phyloP scores from a whole-genome alignment of 2,113 vertebrate genomes.

The Xiphophorus maculatus region DNA sequence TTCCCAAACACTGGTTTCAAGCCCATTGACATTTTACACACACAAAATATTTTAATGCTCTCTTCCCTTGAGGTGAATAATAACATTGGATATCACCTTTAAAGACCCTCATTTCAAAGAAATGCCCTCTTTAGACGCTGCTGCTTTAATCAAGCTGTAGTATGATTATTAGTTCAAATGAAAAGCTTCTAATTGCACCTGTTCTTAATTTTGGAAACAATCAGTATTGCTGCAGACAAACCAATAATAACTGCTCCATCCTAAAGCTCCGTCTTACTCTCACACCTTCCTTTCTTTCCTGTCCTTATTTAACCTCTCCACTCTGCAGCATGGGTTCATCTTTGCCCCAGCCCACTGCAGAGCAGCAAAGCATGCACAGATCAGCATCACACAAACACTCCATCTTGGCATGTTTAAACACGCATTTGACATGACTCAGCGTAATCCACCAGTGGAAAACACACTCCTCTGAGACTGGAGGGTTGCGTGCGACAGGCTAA shows the following conservation, averaged over 20 bases:
- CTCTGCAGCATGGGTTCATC: constrained; percentile 15
- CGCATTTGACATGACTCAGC: constrained; percentile 64
- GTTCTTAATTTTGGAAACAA: constrained; percentile 40
- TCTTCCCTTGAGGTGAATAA: no score
- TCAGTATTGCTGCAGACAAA: constrained; percentile 29
- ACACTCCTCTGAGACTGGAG: constrained; percentile 50
- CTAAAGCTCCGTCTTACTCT: not conserved
- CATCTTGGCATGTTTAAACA: constrained; percentile 61
- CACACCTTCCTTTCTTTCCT: constrained; percentile 17
- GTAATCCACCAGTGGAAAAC: constrained; percentile 43
- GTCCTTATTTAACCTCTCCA: constrained; percentile 48
- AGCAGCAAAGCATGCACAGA: constrained; percentile 46
- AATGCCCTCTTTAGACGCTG: not conserved
- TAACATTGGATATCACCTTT: no score
- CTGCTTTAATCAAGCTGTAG: not conserved
- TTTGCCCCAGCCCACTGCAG: constrained; percentile 26
- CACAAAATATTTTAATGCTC: no score
- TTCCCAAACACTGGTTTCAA: no score
- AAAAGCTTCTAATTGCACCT: constrained; percentile 20
- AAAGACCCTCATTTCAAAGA: not conserved
- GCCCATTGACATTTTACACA: no score
- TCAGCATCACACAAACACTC: constrained; percentile 58
- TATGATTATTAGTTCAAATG: not conserved
- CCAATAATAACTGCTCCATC: not conserved
- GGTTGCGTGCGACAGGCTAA: constrained; percentile 33